These are phyloP conservation scores for Selenia dentaria DNA, from an alignment of 2,888 invertebrate genomes.

Conservation along the genomic window DNA sequence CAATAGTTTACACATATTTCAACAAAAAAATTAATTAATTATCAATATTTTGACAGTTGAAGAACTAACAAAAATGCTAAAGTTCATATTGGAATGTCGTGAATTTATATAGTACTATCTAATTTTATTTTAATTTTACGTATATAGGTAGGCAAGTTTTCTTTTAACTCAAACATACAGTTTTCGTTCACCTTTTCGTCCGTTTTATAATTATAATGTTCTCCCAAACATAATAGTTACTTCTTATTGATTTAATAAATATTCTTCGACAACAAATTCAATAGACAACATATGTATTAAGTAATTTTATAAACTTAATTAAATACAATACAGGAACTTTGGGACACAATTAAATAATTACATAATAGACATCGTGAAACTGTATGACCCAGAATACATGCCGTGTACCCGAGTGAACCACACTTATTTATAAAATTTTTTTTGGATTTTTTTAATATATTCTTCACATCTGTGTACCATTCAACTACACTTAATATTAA, in stretches of 20 bases:
- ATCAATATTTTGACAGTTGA: no score
- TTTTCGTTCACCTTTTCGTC: no score
- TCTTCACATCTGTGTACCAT: slow-evolving; percentile 54
- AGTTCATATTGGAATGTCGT: no score
- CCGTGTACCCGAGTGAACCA: slow-evolving; percentile 73
- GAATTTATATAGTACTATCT: not conserved
- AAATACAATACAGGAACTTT: no score
- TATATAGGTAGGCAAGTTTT: slow-evolving; percentile 4
- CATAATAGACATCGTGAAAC: slow-evolving; percentile 74
- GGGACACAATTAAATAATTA: no score
- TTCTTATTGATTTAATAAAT: no score
- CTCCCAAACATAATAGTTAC: no score
- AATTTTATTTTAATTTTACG: slow-evolving; percentile 1
- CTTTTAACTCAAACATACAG: no score
- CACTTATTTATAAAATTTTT: slow-evolving; percentile 39
- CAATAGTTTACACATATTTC: not conserved
- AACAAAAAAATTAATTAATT: not conserved
- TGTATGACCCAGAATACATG: slow-evolving; percentile 59
- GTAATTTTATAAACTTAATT: no score
- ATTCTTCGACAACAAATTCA: no score
- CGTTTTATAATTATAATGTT: no score
- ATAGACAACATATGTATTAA: no score
- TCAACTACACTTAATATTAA: slow-evolving; percentile 74
- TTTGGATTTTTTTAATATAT: slow-evolving; percentile 41
- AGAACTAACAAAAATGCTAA: not conserved